Conservation (phyloP, 53 echinoderm and acorn worm species). For the Henricia sp. region DNA sequence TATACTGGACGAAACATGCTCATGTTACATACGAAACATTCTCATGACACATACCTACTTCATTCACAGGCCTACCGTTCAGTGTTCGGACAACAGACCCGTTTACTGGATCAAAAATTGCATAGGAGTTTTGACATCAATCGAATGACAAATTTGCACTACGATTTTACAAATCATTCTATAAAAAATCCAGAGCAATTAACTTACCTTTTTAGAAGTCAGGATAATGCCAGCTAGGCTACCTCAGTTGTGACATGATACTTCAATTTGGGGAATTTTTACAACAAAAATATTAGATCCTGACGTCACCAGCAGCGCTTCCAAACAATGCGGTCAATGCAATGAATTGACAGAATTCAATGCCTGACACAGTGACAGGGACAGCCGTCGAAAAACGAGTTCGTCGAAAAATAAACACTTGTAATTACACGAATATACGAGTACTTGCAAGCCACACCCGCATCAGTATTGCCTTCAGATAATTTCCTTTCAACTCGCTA, state of each 20-base stretch:
- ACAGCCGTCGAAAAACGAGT: no score
- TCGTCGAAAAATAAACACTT: no score
- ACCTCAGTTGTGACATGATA: constrained; percentile 41
- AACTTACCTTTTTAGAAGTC: constrained; percentile 41
- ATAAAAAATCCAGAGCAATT: no score
- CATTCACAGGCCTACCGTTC: no score
- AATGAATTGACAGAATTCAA: neutral
- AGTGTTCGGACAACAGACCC: neutral
- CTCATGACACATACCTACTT: no score
- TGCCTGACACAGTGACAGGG: neutral
- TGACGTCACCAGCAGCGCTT: constrained; percentile 51
- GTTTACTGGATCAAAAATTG: neutral
- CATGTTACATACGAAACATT: no score
- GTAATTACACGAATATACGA: neutral
- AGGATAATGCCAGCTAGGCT: neutral
- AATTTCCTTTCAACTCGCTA: neutral
- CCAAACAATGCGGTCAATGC: constrained; percentile 35
- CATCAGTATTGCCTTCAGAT: neutral
- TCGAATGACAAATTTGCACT: neutral
- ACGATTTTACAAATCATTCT: no score
- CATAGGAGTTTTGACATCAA: neutral
- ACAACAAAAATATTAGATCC: constrained; percentile 21
- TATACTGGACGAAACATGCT: no score
- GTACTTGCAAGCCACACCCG: neutral
- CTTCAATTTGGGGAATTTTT: constrained; percentile 6